Evolutionary conservation across 2,113 vertebrate genomes (phyloP).

Genomic region (Phaetusa simplex): DNA sequence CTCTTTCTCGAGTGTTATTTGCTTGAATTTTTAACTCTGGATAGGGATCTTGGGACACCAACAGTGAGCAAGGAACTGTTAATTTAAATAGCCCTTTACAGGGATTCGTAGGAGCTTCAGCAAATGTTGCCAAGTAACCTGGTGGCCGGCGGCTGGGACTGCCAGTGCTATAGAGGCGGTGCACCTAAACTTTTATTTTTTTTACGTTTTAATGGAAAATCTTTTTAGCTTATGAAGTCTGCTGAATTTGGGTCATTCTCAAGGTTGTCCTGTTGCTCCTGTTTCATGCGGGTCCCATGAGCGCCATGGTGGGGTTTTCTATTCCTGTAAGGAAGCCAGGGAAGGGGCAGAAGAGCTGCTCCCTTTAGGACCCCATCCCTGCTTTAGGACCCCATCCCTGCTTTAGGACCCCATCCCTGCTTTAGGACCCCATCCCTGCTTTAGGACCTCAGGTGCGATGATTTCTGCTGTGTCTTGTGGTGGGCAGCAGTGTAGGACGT

Average conservation of each 20-base stretch:
- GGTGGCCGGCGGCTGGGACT: background rate
- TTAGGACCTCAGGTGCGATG: background rate
- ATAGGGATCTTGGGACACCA: background rate
- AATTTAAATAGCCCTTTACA: background rate
- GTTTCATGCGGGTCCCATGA: background rate
- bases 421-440: background rate
- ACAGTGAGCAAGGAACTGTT: background rate
- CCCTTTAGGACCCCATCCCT: no score
- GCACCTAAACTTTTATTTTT: background rate
- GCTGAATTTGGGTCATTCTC: background rate
- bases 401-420: no score
- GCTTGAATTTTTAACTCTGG: slow-evolving; percentile 10
- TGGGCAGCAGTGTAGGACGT: background rate
- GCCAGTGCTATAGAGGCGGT: background rate
- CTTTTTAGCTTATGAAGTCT: background rate
- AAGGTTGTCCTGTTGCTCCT: background rate
- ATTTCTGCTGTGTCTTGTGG: background rate
- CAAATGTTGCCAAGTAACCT: background rate
- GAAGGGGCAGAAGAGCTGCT: background rate
- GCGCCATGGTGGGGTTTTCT: background rate
- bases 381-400: background rate
- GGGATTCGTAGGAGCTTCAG: background rate
- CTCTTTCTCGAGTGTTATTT: background rate
- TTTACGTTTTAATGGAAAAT: background rate
- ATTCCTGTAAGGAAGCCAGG: background rate